Evolutionary conservation across 2,888 invertebrate species (phyloP).

Genomic region (Lithophane ornitopus): DNA sequence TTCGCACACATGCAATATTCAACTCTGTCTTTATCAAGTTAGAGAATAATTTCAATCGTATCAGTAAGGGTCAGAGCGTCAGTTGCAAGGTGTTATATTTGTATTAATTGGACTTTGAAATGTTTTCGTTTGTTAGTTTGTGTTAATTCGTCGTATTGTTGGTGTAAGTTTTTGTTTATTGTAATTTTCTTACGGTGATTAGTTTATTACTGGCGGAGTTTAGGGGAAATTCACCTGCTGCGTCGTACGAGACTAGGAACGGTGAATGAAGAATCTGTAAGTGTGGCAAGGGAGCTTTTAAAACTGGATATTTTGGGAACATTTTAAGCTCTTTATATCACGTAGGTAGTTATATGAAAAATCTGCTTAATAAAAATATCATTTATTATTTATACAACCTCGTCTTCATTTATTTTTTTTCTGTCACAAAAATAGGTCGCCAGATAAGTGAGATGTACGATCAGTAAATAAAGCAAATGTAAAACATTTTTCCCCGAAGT

Average conservation of each 20-base stretch:
- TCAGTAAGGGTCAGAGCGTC: conserved; percentile 63
- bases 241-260: no score
- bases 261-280: neutral
- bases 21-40: conserved; percentile 58
- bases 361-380: conserved; percentile 43
- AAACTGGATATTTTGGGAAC: conserved; percentile 34
- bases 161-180: conserved; percentile 59
- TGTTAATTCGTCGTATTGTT: conserved; percentile 74
- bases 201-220: conserved; percentile 18
- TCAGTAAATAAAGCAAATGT: conserved; percentile 64
- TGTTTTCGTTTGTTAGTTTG: conserved; percentile 82
- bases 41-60: conserved; percentile 63
- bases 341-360: conserved; percentile 23
- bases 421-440: conserved; percentile 59
- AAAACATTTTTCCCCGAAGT: conserved; percentile 52
- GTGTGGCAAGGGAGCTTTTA: neutral
- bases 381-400: conserved; percentile 58
- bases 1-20: conserved; percentile 53
- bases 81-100: conserved; percentile 81
- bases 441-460: conserved; percentile 63
- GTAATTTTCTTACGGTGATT: conserved; percentile 51
- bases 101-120: conserved; percentile 84
- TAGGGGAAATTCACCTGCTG: conserved; percentile 26
- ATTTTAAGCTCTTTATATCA: conserved; percentile 35
- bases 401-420: conserved; percentile 40